Percentiles rank a stretch among this genome's conserved stretches.
Evolutionary conservation across 2,797 vertebrate genomes (phyloP).

Genomic region (Myotis vivesi): DNA sequence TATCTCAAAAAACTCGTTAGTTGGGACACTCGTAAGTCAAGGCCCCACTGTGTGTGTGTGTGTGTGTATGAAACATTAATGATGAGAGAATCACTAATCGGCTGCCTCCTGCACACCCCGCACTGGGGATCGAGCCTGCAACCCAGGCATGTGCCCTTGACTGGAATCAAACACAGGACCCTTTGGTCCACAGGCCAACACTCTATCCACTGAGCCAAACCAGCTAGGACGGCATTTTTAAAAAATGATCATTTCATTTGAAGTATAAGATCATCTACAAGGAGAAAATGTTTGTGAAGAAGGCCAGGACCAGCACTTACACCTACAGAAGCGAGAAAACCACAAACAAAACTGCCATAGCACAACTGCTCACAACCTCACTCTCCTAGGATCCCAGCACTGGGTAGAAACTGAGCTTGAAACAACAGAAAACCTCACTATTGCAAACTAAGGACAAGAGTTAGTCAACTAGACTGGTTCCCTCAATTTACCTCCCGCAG

Average conservation of each 20-base stretch:
- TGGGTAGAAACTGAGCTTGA: neutral
- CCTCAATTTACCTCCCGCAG: neutral
- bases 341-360: neutral
- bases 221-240: no score
- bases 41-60: no score
- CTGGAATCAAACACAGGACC: no score
- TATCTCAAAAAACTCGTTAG: no score
- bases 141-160: no score
- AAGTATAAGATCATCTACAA: neutral
- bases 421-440: neutral
- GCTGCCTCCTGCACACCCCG: no score
- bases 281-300: neutral
- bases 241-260: neutral
- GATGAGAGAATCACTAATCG: no score
- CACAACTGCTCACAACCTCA: neutral
- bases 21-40: no score
- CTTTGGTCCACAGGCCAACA: no score
- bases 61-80: no score
- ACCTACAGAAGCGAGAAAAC: neutral
- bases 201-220: no score
- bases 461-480: fast-evolving
- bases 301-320: neutral
- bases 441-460: neutral
- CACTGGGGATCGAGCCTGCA: no score
- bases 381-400: neutral